Percentiles rank a stretch among this genome's conserved stretches.
Conservation (phyloP, 2,113 vertebrate genomes). For the Callopanchax toddi region DNA sequence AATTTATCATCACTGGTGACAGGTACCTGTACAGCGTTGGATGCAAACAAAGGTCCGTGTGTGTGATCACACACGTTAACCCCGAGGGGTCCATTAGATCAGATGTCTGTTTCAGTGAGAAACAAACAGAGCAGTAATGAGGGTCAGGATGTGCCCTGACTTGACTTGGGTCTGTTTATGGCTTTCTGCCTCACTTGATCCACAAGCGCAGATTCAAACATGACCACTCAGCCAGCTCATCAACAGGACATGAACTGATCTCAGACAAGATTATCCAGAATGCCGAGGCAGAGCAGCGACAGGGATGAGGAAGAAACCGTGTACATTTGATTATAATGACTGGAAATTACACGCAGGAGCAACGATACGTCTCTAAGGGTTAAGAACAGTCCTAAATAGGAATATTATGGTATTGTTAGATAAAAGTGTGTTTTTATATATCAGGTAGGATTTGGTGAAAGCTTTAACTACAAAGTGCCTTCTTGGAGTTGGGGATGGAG, state of each 20-base stretch:
- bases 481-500: too few relatives aligned
- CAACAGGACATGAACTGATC: slow-evolving; percentile 29
- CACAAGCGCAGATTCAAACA: slow-evolving; percentile 43
- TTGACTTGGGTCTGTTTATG: slow-evolving; percentile 60
- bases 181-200: slow-evolving; percentile 57
- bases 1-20: not conserved
- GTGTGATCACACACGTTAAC: slow-evolving; percentile 58
- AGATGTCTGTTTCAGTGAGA: slow-evolving; percentile 36
- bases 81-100: slow-evolving; percentile 65
- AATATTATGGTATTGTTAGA: too few relatives aligned
- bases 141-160: slow-evolving; percentile 40
- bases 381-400: not conserved
- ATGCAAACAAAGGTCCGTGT: slow-evolving; percentile 31
- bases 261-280: slow-evolving; percentile 3
- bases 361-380: too few relatives aligned
- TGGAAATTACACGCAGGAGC: not conserved
- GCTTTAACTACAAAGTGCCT: too few relatives aligned
- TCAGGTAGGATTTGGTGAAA: too few relatives aligned
- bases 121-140: slow-evolving; percentile 31
- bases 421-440: too few relatives aligned
- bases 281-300: not conserved
- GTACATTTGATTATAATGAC: not conserved
- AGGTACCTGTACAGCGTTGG: slow-evolving; percentile 13
- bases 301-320: not conserved
- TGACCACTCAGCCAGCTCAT: slow-evolving; percentile 25